Evolutionary conservation across 2,113 vertebrate species (phyloP), one percentile per base, ranked within the genome.

Genomic region (Entomyzon cyanotis): DNA sequence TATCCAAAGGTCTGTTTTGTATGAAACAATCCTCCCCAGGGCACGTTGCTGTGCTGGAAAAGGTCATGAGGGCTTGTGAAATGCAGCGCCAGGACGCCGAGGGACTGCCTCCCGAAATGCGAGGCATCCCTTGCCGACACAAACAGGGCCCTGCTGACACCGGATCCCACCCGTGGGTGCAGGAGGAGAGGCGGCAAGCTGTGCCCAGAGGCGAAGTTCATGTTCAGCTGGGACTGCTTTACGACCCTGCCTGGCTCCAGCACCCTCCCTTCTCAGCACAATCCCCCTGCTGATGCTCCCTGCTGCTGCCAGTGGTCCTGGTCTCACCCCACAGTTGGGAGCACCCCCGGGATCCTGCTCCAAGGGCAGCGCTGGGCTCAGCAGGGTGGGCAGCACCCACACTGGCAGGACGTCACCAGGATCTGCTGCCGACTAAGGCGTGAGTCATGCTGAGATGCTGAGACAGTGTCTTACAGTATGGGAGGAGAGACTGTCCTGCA

Each of bases 1-100:
- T 87, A 73, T 95, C 94, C 89, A 95, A 96, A 93, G 87, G 84
- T 95, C 95, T 96, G 93, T 58, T 97, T 87, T 89, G 87, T 41
- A 90, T 90, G 94, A 94, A 94, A 85, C 84, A 91, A 93, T 87
- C 78, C 70, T 95, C 95, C 93, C 95, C 87, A 63, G 90, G 95
- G 95, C 93, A 77, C 5, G 24, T 80, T 76, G 73, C 93, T 89
- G 89, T 10, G 84, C 86, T 63, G 90, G 71, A 70, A 46, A 92
- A 94, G 95, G 94, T 95, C 90, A 59, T 7, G 79, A 90, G 68
- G 76, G 71, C 83, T 91, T 69, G 88, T 93, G 94, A 94, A 96
- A 92, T 16, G 25, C 92, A 73, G 88, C n/a, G 0, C 49, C 75
- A n/a, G 76, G 85, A 84, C 8, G 39, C 79, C 67, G 28, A 5